Percentiles rank a stretch among this genome's conserved stretches.
These are phyloP conservation scores for Pangasius krempfi DNA, from an alignment of 2,797 vertebrate genomes.

Conservation along the genomic window DNA sequence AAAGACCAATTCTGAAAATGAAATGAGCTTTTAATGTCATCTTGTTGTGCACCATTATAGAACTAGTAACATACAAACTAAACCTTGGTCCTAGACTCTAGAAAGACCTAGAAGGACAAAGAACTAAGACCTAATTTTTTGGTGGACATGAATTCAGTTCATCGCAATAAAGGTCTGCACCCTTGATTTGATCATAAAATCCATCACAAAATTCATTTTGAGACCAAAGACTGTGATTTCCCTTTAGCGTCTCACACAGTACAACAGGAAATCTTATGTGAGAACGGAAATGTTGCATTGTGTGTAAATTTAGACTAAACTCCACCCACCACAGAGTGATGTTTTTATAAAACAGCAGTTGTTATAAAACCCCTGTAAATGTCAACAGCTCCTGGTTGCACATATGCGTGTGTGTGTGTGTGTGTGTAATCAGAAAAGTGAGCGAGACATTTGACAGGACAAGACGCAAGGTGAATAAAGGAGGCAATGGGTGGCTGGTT, in stretches of 20 bases:
- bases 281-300: constrained; percentile 53
- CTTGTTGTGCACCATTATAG: not conserved
- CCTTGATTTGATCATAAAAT: not conserved
- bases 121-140: not conserved
- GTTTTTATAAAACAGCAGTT: constrained; percentile 34
- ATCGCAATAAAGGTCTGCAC: not conserved
- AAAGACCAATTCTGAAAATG: not conserved
- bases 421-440: not conserved
- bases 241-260: not conserved
- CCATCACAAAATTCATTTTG: not conserved
- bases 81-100: not conserved
- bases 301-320: constrained; percentile 43
- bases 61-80: not conserved
- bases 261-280: not conserved
- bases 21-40: not conserved
- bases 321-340: constrained; percentile 25
- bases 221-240: not conserved
- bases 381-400: constrained; percentile 24
- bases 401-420: not conserved
- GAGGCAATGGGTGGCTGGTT: constrained; percentile 13
- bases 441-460: constrained; percentile 12
- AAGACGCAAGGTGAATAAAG: constrained; percentile 1
- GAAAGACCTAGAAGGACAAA: not conserved
- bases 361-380: constrained; percentile 30
- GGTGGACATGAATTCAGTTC: not conserved